phyloP scores from a whole-genome alignment of 92 coral and sea anemone genomes.

The Zoanthus solanderi region DNA sequence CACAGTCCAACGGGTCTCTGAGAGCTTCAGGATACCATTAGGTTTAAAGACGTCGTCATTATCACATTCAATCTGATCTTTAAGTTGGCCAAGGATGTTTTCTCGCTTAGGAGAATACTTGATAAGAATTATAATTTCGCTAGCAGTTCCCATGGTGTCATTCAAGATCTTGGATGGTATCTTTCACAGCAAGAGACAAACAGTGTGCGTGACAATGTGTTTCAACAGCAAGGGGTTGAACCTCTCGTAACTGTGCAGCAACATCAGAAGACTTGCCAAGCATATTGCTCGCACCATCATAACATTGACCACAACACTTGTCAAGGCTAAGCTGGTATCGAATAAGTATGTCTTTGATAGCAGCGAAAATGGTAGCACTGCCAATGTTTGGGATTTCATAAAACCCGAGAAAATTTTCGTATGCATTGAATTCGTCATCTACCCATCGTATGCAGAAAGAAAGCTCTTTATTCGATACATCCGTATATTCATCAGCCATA shows the following conservation, averaged over 20 bases:
- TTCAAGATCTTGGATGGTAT: slow-evolving; percentile 13
- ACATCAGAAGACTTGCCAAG: slow-evolving; percentile 23
- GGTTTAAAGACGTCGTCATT: not conserved
- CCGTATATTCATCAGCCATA: not conserved
- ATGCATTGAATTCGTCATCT: slow-evolving; percentile 27
- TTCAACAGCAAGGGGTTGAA: slow-evolving; percentile 23
- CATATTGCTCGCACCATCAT: slow-evolving; percentile 29
- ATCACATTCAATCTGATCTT: not conserved
- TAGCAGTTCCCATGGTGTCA: slow-evolving; percentile 20
- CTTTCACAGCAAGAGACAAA: slow-evolving; percentile 19
- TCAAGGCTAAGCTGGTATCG: slow-evolving; percentile 30
- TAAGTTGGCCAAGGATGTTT: not conserved
- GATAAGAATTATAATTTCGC: slow-evolving; percentile 10
- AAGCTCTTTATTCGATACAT: slow-evolving; percentile 32
- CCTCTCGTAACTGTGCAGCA: slow-evolving; percentile 24
- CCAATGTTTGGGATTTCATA: slow-evolving; percentile 50
- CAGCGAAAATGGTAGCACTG: slow-evolving; percentile 44
- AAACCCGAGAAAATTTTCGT: slow-evolving; percentile 46
- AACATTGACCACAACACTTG: slow-evolving; percentile 24
- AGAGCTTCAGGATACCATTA: slow-evolving; percentile 27
- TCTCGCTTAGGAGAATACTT: not conserved
- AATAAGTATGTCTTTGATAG: slow-evolving; percentile 29
- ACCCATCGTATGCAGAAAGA: slow-evolving; percentile 51
- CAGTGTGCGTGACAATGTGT: slow-evolving; percentile 27
- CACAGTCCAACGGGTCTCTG: slow-evolving; percentile 33